These are phyloP conservation scores for Philaenus spumarius DNA, from an alignment of 1,140 invertebrate genomes.

Conservation along the genomic window DNA sequence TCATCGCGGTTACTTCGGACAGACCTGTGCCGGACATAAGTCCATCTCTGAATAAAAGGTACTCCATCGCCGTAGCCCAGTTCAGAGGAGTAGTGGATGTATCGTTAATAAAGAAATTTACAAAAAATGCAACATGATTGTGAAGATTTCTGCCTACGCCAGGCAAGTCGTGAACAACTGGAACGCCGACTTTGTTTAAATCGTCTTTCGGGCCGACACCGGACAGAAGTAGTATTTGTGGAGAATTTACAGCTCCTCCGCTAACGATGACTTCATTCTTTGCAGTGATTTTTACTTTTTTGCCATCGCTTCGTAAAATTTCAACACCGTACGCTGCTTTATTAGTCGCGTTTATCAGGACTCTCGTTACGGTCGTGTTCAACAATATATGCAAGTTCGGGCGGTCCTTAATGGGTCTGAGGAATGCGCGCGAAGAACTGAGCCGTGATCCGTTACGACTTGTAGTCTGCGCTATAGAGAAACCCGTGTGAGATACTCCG, in stretches of 20 bases:
- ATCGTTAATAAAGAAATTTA: conserved; percentile 73
- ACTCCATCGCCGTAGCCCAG: conserved; percentile 84
- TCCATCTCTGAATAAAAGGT: conserved; percentile 73
- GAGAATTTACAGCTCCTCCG: conserved; percentile 68
- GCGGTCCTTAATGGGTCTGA: conserved; percentile 59
- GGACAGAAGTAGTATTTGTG: conserved; percentile 75
- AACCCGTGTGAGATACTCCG: conserved; percentile 69
- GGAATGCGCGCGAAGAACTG: conserved; percentile 60
- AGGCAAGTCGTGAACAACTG: conserved; percentile 64
- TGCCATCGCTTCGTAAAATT: conserved; percentile 50
- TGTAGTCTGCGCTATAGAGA: conserved; percentile 80
- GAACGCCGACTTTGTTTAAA: conserved; percentile 53
- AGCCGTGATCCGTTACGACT: conserved; percentile 80
- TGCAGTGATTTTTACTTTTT: conserved; percentile 48
- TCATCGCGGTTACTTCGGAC: conserved; percentile 73
- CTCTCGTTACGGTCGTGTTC: conserved; percentile 62
- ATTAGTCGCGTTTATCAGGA: conserved; percentile 60
- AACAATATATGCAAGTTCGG: conserved; percentile 70
- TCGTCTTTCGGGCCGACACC: conserved; percentile 74
- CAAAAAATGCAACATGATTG: conserved; percentile 73
- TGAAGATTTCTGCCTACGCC: conserved; percentile 83
- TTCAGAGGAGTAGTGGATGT: conserved; percentile 73
- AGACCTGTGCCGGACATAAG: conserved; percentile 78
- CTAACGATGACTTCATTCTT: conserved; percentile 60
- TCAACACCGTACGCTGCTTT: conserved; percentile 63